These are phyloP conservation scores for Delia radicum DNA, from an alignment of 1,140 invertebrate species.

Conservation along the genomic window DNA sequence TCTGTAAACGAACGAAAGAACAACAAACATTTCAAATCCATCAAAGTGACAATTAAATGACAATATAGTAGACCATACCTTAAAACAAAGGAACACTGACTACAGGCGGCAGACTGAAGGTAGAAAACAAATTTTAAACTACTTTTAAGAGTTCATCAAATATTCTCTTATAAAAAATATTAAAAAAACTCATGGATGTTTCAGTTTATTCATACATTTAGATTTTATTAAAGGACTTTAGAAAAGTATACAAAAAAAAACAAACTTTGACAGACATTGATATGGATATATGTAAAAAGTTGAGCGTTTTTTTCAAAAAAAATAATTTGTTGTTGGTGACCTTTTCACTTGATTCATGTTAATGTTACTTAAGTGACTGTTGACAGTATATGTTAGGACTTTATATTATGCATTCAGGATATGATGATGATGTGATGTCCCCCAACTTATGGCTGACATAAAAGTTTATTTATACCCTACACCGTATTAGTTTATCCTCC, in stretches of 20 bases:
- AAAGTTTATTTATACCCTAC: too few relatives aligned
- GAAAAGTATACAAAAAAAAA: background rate
- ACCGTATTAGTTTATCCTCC: too few relatives aligned
- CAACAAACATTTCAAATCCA: conserved; percentile 15
- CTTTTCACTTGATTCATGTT: conserved; percentile 6
- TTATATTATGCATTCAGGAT: too few relatives aligned
- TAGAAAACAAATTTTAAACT: background rate
- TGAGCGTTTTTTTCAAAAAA: background rate
- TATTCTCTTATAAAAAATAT: background rate
- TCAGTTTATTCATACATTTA: too few relatives aligned
- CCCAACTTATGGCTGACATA: too few relatives aligned
- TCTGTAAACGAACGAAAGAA: background rate
- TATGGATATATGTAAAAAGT: conserved; percentile 4
- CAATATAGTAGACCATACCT: background rate
- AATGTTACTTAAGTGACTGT: conserved; percentile 25
- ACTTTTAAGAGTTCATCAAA: conserved; percentile 3
- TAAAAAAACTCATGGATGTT: background rate
- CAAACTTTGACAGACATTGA: conserved; percentile 27
- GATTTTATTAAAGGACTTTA: conserved; percentile 1
- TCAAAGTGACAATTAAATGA: conserved; percentile 24
- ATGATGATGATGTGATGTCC: too few relatives aligned
- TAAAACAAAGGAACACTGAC: background rate
- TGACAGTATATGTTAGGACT: conserved; percentile 24
- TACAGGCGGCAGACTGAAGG: background rate
- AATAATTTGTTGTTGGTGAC: conserved; percentile 8